phyloP scores from a whole-genome alignment of 2,888 invertebrate species.

The Caradrina clavipalpis region DNA sequence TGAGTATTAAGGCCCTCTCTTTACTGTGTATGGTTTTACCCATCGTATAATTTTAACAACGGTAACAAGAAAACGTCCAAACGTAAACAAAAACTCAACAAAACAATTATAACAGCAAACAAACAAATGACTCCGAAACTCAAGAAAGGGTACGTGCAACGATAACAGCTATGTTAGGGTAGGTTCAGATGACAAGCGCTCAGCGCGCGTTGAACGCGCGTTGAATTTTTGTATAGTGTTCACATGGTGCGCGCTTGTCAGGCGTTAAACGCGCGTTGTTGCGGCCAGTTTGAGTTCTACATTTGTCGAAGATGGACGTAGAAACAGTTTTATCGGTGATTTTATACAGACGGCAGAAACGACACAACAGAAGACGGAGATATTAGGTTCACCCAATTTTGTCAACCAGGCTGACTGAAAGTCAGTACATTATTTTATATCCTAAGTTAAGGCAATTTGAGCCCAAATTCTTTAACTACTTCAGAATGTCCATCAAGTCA shows the following conservation, averaged over 20 bases:
- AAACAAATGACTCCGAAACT: constrained; percentile 10
- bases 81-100: constrained; percentile 10
- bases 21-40: constrained; percentile 21
- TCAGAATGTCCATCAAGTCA: too few species aligned
- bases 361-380: too few species aligned
- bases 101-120: constrained; percentile 20
- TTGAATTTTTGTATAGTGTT: constrained; percentile 7
- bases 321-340: too few species aligned
- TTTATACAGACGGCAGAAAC: too few species aligned
- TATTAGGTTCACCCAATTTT: too few species aligned
- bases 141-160: constrained; percentile 7
- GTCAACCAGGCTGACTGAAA: too few species aligned
- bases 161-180: constrained; percentile 5
- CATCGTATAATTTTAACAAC: constrained; percentile 8
- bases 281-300: neutral
- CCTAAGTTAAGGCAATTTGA: too few species aligned
- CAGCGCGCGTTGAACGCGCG: too few species aligned
- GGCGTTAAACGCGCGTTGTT: neutral
- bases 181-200: too few species aligned
- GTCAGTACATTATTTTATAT: too few species aligned
- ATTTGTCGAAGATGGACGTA: too few species aligned
- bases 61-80: constrained; percentile 8
- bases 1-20: constrained; percentile 34
- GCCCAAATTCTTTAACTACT: too few species aligned
- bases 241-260: neutral